Base-by-base conservation (phyloP, 1,140 invertebrate genomes). In the Drosophila tani region DNA sequence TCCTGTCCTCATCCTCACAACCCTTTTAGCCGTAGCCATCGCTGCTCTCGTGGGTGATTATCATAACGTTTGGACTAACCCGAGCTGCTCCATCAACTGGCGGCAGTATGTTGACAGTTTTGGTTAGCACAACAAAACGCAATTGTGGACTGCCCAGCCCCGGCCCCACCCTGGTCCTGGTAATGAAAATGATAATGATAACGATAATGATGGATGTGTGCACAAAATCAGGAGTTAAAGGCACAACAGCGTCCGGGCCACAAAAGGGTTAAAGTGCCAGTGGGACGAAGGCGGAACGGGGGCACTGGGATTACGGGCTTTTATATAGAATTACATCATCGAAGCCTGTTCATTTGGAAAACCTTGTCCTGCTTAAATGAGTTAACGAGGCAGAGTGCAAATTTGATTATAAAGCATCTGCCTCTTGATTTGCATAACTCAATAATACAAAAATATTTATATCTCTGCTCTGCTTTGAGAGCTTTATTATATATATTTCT, bases 61-160 rank as follows among this genome's bases (percentile, higher is more conserved):
- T 88, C 77, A 87, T 88, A 83, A 81, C 84, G 70, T 82, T 86
- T 82, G 67, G 56, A 46, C 58, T 59, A 66, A 47, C 41, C 63
- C 58, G 45, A 29, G 46, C 55, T 43, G 49, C 62, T 77, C 64
- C 55, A 68, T 59, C 51, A 64, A 75, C 49, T 41, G 69, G 40
- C 73, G 57, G 45, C 50, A 57, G 68, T 80, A 73, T 87, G 81
- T 88, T 88, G 80, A 87, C 84, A 87, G 77, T 56, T 88, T 88
- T 83, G 63, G 73, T 63, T 58, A 58, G 63, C 73, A 65, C 59
- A 84, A 78, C 67, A 83, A 84, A 84, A 84, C 81, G 79, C 81
- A 81, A 76, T 80, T 83, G 76, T 50, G 76, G 70, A 45, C 50
- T n/a, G 29, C n/a, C 60, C 40, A 47, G 32, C 17, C 27, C 21